Conservation (phyloP, 2,888 invertebrate species). For the Lamellibrachia satsuma region DNA sequence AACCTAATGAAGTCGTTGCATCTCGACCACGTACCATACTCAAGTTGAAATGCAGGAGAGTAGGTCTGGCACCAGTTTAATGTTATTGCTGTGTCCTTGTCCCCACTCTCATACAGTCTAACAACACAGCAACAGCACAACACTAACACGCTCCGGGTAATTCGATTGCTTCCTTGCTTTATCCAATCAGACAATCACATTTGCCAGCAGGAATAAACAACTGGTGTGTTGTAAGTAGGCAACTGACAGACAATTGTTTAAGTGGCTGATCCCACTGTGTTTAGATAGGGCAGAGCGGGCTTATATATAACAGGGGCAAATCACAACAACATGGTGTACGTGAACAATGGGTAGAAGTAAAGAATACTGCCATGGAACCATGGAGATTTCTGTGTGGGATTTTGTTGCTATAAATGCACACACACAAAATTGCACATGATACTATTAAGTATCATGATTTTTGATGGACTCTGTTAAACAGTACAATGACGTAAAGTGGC, state of each 20-base stretch:
- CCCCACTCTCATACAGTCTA: neutral
- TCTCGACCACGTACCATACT: neutral
- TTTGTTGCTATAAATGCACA: too few species aligned
- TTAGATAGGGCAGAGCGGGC: neutral
- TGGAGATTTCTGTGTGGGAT: too few species aligned
- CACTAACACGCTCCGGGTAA: neutral
- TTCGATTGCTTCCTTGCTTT: neutral
- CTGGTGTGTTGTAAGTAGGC: slow-evolving; percentile 3
- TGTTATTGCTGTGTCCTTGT: neutral
- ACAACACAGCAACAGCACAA: neutral
- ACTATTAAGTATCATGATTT: too few species aligned
- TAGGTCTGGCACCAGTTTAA: neutral
- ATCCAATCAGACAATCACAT: slow-evolving; percentile 7
- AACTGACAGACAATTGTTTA: neutral
- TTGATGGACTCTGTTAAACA: too few species aligned
- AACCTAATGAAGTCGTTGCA: neutral
- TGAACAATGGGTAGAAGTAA: neutral
- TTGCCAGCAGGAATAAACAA: slow-evolving; percentile 3
- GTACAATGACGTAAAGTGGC: too few species aligned
- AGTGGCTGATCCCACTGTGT: neutral
- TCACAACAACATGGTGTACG: neutral
- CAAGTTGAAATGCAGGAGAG: neutral
- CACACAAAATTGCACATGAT: too few species aligned
- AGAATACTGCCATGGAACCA: neutral
- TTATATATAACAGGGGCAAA: neutral